Evolutionary conservation across 2,888 invertebrate species (phyloP).

Genomic region (Sturmia bella): DNA sequence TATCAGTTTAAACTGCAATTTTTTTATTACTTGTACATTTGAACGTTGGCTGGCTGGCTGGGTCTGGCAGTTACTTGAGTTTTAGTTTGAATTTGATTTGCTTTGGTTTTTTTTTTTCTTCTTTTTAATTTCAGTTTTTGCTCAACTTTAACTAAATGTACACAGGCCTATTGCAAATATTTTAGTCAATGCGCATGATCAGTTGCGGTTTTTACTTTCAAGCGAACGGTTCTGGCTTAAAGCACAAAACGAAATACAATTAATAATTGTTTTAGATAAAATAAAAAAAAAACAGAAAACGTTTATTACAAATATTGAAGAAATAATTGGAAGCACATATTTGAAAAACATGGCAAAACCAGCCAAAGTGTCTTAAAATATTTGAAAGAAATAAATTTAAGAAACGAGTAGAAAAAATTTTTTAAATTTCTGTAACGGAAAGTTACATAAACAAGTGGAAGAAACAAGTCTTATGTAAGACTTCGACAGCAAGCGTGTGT

Average conservation of each 20-base stretch:
- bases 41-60: slow-evolving; percentile 47
- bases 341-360: too few relatives aligned
- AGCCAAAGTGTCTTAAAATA: too few relatives aligned
- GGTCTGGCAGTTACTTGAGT: slow-evolving; percentile 29
- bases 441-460: slow-evolving; percentile 1
- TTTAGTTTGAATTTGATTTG: slow-evolving; percentile 41
- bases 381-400: background rate
- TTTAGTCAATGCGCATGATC: slow-evolving; percentile 74
- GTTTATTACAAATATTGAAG: too few relatives aligned
- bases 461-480: slow-evolving; percentile 37
- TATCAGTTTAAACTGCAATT: slow-evolving; percentile 51
- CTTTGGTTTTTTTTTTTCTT: slow-evolving; percentile 11
- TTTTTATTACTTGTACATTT: slow-evolving; percentile 47
- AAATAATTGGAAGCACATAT: too few relatives aligned
- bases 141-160: slow-evolving; percentile 52
- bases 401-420: background rate
- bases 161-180: slow-evolving; percentile 63
- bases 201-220: slow-evolving; percentile 82
- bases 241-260: background rate
- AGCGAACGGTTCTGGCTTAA: slow-evolving; percentile 76
- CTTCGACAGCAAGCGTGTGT: background rate
- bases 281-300: too few relatives aligned
- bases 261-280: background rate
- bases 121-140: slow-evolving; percentile 26
- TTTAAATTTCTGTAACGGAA: slow-evolving; percentile 12